Base-by-base conservation (phyloP, 2,797 vertebrate genomes). In the Vultur gryphus region DNA sequence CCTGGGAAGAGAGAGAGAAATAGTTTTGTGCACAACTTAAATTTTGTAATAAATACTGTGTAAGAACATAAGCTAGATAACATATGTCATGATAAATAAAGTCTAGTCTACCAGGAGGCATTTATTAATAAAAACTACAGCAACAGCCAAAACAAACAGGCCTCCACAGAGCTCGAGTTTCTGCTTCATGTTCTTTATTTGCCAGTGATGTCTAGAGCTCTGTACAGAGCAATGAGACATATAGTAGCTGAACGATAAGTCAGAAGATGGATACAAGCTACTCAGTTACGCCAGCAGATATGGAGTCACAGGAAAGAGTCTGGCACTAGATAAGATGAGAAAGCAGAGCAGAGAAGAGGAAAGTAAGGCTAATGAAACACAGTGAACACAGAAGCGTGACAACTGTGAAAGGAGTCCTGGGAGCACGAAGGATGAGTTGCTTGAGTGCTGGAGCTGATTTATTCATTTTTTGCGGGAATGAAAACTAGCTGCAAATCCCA, bases 1-100 rank as follows among this genome's bases (percentile, higher is more conserved):
- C 78, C 71, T 96, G 93, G 90, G 92, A 97, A 95, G 80, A 69
- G 46, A 65, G 44, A 75, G 76, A 66, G 55, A 75, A 95, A 91
- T 64, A 94, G 73, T 67, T 92, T 43, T 13, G 55, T 84, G 52
- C 61, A 87, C 84, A 75, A 62, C 86, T 84, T 94, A 57, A 41
- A 67, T 73, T 92, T 93, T 92, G 65, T 85, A 94, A 95, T 97
- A 91, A 94, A 92, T 93, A 80, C 64, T 73, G 39, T 71, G 41
- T 65, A 94, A 90, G 88, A 95, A 90, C 93, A 83, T 83, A 90
- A 97, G 81, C 88, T 92, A 94, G 92, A 95, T 96, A 96, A 93
- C 91, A 92, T 89, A 97, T 94, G 81, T 94, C 88, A 83, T 93
- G 94, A 93, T 90, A 95, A 93, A 96, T 94, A 70, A 62, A 89